Base-by-base conservation (phyloP, 2,888 invertebrate species). In the Dasysyrphus albostriatus region DNA sequence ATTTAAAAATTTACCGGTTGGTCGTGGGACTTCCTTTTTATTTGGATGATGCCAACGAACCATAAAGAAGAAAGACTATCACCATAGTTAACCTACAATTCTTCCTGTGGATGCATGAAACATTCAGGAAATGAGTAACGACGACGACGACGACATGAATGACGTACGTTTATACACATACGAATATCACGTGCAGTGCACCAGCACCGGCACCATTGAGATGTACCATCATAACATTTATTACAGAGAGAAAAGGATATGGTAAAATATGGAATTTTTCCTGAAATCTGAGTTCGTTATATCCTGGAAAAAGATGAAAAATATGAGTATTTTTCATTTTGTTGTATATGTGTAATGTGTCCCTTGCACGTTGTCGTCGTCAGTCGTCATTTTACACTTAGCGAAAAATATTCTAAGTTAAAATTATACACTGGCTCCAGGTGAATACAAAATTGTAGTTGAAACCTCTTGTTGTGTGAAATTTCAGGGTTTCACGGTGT, bases 91-190 rank as follows among this genome's bases (percentile, higher is more conserved):
- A 83, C 74, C 70, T 75, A 70, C 79, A 75, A 65, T 79, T 79
- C 74, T 83, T 79, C 69, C 79, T 83, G 78, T 83, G 78, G 8
- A 61, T 83, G 69, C 74, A 83, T 79, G 70, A 74, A 83, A 83
- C 79, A 79, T 83, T 79, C 83, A 83, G 83, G 79, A 83, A 83
- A 83, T 83, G 74, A 83, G 70, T 75, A 75, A 83, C 79, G 79
- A 75, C 74, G 49, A 75, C 74, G 56, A 63, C 24, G 63, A 65
- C 49, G 49, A 75, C 83, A 83, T 32, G 67, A 42, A 63, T 70
- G 63, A 75, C 51, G 74, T 74, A 78, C 73, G 49, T 49, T n/a
- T 44, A 51, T 54, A 47, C 47, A 9, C 8, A 16, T 34, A 58
- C 34, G 16, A 34, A 34, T 77, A 65, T 69, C 44, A 56, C 19